phyloP scores from a whole-genome alignment of 2,113 vertebrate genomes.

The Brachyhypopomus gauderio region DNA sequence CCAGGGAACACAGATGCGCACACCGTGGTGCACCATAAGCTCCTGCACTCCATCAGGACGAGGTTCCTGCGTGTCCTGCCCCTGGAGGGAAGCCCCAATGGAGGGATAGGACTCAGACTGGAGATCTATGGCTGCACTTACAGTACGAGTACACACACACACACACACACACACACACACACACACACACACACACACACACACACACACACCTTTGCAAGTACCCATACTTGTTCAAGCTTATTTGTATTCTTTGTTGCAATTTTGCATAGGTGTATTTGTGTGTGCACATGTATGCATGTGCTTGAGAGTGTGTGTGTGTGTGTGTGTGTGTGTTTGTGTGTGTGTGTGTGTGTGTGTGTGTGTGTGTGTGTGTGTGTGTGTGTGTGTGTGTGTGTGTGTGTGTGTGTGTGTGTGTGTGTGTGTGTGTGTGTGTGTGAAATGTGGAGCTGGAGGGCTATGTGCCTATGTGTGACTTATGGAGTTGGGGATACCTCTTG shows the following conservation, averaged over 20 bases:
- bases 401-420: not conserved
- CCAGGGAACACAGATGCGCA: slow-evolving; percentile 82
- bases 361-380: no score
- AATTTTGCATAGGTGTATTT: no score
- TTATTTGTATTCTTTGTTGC: no score
- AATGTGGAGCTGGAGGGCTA: slow-evolving; percentile 9
- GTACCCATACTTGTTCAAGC: no score
- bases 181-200: not conserved
- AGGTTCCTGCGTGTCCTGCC: slow-evolving; percentile 82
- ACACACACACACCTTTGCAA: not conserved
- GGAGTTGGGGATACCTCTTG: not conserved
- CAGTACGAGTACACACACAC: slow-evolving; percentile 74
- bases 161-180: not conserved
- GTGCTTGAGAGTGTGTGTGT: not conserved
- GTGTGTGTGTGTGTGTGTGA: not conserved
- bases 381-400: no score
- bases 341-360: no score
- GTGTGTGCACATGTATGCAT: no score
- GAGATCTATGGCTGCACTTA: slow-evolving; percentile 85
- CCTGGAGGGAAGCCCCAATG: slow-evolving; percentile 74
- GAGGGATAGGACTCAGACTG: slow-evolving; percentile 79
- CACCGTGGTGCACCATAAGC: slow-evolving; percentile 79
- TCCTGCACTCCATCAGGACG: slow-evolving; percentile 79
- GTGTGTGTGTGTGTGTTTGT: no score
- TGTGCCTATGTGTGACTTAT: slow-evolving; percentile 10